Base-by-base conservation (phyloP, 1,140 invertebrate species). In the Scaptomyza montana region DNA sequence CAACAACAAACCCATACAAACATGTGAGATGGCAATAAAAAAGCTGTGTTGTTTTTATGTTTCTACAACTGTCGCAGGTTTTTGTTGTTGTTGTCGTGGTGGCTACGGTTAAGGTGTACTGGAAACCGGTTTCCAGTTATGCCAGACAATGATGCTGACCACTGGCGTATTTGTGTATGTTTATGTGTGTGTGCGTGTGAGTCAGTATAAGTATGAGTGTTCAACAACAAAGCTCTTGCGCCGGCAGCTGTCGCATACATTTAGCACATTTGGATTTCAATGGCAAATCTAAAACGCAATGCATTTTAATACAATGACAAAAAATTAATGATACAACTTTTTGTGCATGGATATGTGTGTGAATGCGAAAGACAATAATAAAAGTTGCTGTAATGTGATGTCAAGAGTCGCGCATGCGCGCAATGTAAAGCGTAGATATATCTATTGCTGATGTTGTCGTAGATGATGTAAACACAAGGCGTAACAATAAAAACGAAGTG, bases 381-480 rank as follows among this genome's bases (percentile, higher is more conserved):
- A 73, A 50, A 57, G 21, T n/a, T 39, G 28, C 45, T 70, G 28
- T 51, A 21, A 55, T 47, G 45, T 59, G 73, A 80, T 85, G 77
- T 77, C 73, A 80, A 77, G 57, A 60, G 77, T 77, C 68, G 73
- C 80, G 80, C 68, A 71, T 85, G 80, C 80, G 77, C 80, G 68
- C 53, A 57, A 12, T 47, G 43, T 36, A 41, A 46, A 60, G 56
- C 61, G 36, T 41, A 63, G 8, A 36, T 36, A 36, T 36, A 9
- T 1, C 33, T 55, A 30, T 47, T 47, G 25, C 16, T 45, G 16
- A 8, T 69, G 21, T 36, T 41, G 36, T 25, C 5, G 55, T 16
- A 25, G 49, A 59, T 82, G 80, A 82, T 84, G 80, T 85, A 84
- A 85, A 84, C 75, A 84, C 71, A 68, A 78, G 70, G 47, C 47